Base-by-base conservation (phyloP, 2,113 vertebrate species). In the Uria aalge region DNA sequence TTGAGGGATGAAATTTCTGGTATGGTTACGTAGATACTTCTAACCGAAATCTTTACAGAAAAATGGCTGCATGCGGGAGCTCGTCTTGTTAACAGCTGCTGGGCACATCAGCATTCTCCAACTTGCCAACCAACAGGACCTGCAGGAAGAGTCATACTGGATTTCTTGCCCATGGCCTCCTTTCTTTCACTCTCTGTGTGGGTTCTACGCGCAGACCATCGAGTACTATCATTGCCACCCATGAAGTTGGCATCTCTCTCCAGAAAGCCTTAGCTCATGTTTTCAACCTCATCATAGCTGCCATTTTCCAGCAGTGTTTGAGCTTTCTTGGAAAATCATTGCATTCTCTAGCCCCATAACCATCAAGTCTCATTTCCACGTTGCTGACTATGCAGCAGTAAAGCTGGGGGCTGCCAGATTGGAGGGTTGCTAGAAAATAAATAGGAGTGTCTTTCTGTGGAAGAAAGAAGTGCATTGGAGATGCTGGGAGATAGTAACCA, bases 291-390 rank as follows among this genome's bases (percentile, higher is more conserved):
- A 55, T 93, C 77, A 7, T 43, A 84, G 75, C 47, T 77, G 92
- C 77, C 9, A 20, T 23, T 83, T 59, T 72, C 71, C 90, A 96
- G 81, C 75, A 90, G 40, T 71, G 53, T 80, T 94, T 89, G 80
- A 94, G 74, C 87, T 92, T 97, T 94, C 97, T 97, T 92, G 82
- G 78, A 85, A 76, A 43, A 34, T 27, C 13, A 3, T 20, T 89
- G 60, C 68, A 36, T 82, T 62, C 41, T 79, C 17, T 66, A 40
- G 74, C 78, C 66, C 45, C 40, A 21, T 34, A 32, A 9, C 15
- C 62, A 57, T 72, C 69, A 47, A 27, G 23, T 41, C 38, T 74
- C n/a, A 36, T 48, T 53, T 59, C 38, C 45, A 8, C 12, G 9
- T 64, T 85, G 45, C 68, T 87, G 66, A 8, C 45, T 53, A 15